A percentile compares a stretch with the other conserved stretches of the same genome.
Conservation (phyloP, 2,113 vertebrate genomes). For the Nesospiza acunhae region DNA sequence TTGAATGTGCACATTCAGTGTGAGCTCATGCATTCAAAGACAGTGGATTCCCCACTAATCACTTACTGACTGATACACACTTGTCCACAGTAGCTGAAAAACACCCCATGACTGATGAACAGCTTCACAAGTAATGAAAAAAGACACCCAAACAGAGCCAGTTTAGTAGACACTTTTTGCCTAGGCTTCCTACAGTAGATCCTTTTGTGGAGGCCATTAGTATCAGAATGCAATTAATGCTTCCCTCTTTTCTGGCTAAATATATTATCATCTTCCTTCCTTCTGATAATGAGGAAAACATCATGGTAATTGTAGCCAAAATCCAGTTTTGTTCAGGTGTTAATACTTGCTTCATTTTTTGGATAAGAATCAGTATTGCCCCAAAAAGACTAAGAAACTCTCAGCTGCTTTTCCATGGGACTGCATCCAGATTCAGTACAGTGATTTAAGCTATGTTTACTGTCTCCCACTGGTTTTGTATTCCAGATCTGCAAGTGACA, state of each 20-base stretch:
- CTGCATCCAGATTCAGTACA: neutral
- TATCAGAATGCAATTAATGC: neutral
- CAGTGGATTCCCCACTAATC: neutral
- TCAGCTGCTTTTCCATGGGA: neutral
- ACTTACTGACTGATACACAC: neutral
- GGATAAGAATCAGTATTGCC: neutral
- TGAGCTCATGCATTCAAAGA: neutral
- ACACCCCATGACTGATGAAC: neutral
- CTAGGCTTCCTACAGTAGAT: neutral
- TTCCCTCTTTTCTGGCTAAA: neutral
- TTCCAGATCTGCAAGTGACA: neutral
- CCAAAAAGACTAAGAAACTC: neutral
- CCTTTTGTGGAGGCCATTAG: neutral
- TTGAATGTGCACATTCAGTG: neutral
- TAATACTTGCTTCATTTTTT: neutral
- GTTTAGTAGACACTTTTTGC: neutral
- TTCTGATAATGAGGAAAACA: neutral
- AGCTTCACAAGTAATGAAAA: neutral
- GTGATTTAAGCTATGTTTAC: neutral
- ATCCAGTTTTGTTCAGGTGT: neutral
- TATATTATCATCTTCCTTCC: fast-evolving
- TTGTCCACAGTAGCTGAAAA: neutral
- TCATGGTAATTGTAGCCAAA: neutral
- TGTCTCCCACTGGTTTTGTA: neutral
- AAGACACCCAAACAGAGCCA: neutral